Base-by-base conservation (phyloP, 2,113 vertebrate genomes). In the Oreocharis arfaki region DNA sequence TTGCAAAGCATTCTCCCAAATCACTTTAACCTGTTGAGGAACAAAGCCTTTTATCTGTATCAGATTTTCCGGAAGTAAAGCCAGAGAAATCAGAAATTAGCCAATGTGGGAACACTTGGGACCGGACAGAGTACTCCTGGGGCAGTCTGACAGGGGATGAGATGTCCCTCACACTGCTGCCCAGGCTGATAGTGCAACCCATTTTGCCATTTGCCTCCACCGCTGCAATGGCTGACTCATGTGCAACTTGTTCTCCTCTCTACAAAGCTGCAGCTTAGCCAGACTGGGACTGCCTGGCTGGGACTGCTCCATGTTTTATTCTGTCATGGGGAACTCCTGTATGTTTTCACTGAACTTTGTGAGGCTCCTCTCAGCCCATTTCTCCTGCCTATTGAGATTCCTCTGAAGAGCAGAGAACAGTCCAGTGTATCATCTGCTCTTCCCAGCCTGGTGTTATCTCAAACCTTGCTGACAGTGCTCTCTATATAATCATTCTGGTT, bases 321-420 rank as follows among this genome's bases (percentile, higher is more conserved):
- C 50, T 65, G 16, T 35, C n/a, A 60, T 0, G 10, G 7, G 10
- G 27, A 83, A 52, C 8, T 65, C 30, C 20, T 56, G 27, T 5
- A 22, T 24, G 7, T 32, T 88, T 17, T 13, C 26, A 22, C 0
- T 30, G 47, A 89, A 28, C 33, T 39, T 46, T 1, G 0, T 68
- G 41, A 69, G 16, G 55, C 8, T 77, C 44, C 35, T 33, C 53
- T 81, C 55, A 74, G 39, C 13, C 13, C 20, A 7, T 42, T 74
- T 78, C 50, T 60, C 20, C 37, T 47, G 8, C 9, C 47, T 63
- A 2, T 2, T 63, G 53, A 68, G 18, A 59, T 57, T 33, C 13
- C 32, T 63, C 44, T 24, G 47, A 76, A 59, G 0, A 2, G n/a
- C 57, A 75, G 46, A 18, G 22, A 46, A 7, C 15, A 41, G 14